Evolutionary conservation across 2,113 vertebrate species (phyloP), one percentile per base, ranked within the genome.

Genomic region (Mungos mungo): DNA sequence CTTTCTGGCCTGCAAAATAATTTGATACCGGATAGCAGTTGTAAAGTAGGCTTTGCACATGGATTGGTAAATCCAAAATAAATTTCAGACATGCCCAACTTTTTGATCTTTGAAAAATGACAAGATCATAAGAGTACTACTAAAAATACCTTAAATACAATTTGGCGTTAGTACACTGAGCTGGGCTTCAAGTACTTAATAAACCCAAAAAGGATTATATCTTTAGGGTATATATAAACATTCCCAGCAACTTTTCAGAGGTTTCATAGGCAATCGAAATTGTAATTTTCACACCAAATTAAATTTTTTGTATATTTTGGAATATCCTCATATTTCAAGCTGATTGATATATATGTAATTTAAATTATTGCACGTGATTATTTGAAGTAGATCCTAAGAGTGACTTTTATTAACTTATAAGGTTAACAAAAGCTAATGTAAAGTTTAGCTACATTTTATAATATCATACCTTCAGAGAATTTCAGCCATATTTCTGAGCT

Each of bases 51-150:
- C 60, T 95, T 88, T 96, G 35, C 15, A 88, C 18, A 41, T 63
- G 63, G 65, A 63, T 69, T 74, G 9, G 29, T 79, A 88, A 96
- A 77, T 68, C 52, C 83, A 45, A 93, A 96, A 72, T 65, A 93
- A 77, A 88, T 79, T 79, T 82, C 21, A 85, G 38, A 91, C 38
- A 45, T 69, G 52, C 7, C 68, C 50, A 76, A 74, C 50, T 54
- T 92, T 88, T 92, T 94, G 21, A 69, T 96, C 52, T 97, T 97
- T 92, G 72, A 90, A 94, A 94, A 91, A 94, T 97, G 88, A 86
- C 65, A 82, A 82, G 25, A 23, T 74, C 27, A 71, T 31, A 89
- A 80, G 23, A 65, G 38, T 89, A 88, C 88, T 93, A 29, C 45
- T 81, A 86, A 85, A 95, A 80, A n/a, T 88, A 91, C 57, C 35